Evolutionary conservation across 2,797 vertebrate species (phyloP), one percentile per base, ranked within the genome.

Genomic region (Cirrhinus molitorella): DNA sequence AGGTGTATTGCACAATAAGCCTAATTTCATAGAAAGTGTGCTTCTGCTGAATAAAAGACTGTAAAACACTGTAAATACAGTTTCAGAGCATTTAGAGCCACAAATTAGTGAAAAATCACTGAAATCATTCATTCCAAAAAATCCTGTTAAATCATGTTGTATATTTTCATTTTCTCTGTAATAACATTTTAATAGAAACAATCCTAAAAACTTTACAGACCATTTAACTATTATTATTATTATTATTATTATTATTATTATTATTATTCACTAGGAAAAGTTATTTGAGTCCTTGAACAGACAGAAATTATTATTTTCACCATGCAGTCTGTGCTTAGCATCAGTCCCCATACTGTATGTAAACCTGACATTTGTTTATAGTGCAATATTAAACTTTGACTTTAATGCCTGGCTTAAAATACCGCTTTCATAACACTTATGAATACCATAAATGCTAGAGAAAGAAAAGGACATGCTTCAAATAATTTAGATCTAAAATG

Each of bases 311-410:
- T 47, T 76, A 61, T 45, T 78, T n/a, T n/a, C n/a, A n/a, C n/a
- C n/a, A n/a, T 21, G 5, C 59, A 71, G 67, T 17, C 67, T 47
- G n/a, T 16, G 21, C 34, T 28, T 45, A 78, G 19, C 17, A 49
- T 63, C 23, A 77, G 72, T 57, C 21, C 13, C 37, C 72, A 57
- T 57, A 57, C 23, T 47, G 67, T 53, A 6, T 53, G 28, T n/a
- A n/a, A 57, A 59, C 4, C 11, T 25, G 21, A 47, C 25, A 49
- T 78, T 65, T 45, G 25, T 66, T 63, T 47, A 66, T 9, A 47
- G 59, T 66, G 19, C 17, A 10, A n/a, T 78, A 66, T 23, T 66
- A 66, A 65, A 45, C 17, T 77, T 31, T 63, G 59, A 49, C 75
- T 34, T 65, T 51, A 66, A 78, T 66, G 7, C 12, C 34, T 49